A percentile compares a stretch with the other conserved stretches of the same genome.
Evolutionary conservation across 2,797 vertebrate genomes (phyloP).

Genomic region (Anabacerthia variegaticeps): DNA sequence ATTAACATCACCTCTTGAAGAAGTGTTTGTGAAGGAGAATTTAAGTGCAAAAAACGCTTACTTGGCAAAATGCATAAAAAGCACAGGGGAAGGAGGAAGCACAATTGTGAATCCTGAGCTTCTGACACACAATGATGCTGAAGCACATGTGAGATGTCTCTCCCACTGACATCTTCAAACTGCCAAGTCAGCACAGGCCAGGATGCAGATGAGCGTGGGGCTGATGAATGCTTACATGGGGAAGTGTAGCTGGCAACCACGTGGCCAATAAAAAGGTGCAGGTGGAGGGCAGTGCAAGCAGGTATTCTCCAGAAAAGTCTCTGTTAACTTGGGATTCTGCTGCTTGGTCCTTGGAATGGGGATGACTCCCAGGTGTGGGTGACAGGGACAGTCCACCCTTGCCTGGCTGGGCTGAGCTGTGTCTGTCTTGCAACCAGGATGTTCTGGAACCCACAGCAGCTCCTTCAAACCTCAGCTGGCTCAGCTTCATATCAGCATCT

Average conservation of each 20-base stretch:
- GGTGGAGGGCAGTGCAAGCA: rapidly evolving
- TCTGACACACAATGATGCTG: neutral
- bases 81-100: neutral
- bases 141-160: neutral
- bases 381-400: rapidly evolving
- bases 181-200: neutral
- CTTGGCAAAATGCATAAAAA: neutral
- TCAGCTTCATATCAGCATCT: rapidly evolving
- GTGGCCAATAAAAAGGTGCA: neutral
- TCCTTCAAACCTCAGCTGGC: neutral
- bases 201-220: neutral
- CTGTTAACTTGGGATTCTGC: neutral
- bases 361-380: neutral
- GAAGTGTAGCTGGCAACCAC: neutral
- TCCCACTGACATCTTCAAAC: neutral
- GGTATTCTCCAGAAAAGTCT: neutral
- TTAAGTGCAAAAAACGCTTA: neutral
- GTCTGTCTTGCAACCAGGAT: neutral
- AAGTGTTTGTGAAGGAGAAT: neutral
- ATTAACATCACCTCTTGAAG: neutral
- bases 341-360: rapidly evolving
- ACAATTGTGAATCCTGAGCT: neutral
- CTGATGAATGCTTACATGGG: neutral
- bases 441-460: neutral
- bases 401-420: neutral